These are phyloP conservation scores for Spheniscus mendiculus DNA, from an alignment of 2,113 vertebrate species.

Conservation along the genomic window DNA sequence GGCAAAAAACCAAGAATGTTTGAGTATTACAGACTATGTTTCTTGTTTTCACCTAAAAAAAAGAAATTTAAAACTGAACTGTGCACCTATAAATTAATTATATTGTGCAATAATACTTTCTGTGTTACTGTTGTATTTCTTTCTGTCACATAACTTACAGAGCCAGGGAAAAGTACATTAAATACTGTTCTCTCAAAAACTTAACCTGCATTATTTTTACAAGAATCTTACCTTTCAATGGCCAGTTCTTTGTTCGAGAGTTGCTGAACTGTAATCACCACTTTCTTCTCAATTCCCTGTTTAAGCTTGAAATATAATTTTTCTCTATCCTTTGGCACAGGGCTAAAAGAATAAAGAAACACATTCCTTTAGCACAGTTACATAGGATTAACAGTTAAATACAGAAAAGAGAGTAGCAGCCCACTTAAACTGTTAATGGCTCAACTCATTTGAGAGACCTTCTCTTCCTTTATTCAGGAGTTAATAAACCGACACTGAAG, in stretches of 20 bases:
- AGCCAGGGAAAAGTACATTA: neutral
- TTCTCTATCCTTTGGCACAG: slow-evolving; percentile 96
- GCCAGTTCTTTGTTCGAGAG: slow-evolving; percentile 92
- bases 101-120: neutral
- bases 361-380: neutral
- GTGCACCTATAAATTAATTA: neutral
- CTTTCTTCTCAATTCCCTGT: slow-evolving; percentile 93
- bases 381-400: neutral
- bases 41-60: neutral
- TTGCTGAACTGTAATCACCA: slow-evolving; percentile 92
- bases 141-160: neutral
- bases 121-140: neutral
- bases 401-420: neutral
- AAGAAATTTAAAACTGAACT: neutral
- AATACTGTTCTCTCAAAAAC: neutral
- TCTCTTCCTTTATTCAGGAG: neutral
- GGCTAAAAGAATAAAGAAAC: slow-evolving; percentile 73
- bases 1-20: neutral
- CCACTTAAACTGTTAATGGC: neutral
- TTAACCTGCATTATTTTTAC: neutral
- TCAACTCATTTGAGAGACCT: neutral
- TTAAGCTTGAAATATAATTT: slow-evolving; percentile 97
- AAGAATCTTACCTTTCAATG: slow-evolving; percentile 88
- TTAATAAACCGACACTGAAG: neutral
- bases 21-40: neutral